Base-by-base conservation (phyloP, 2,888 invertebrate species). In the Volucella zonaria region DNA sequence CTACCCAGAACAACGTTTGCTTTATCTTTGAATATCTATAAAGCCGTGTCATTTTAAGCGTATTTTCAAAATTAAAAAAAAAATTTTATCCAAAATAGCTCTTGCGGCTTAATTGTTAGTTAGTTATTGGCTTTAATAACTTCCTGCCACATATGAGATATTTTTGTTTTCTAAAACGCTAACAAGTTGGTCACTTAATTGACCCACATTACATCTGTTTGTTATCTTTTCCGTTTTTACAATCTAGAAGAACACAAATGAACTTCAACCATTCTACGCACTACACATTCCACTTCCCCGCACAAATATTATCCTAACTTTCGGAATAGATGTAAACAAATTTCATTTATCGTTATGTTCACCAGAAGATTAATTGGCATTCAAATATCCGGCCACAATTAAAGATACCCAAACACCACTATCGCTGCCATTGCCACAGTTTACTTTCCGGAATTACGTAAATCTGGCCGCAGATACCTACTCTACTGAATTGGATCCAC, bases 321-420 rank as follows among this genome's bases (percentile, higher is more conserved):
- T 62, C 45, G 10, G 18, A 8, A n/a, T 18, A 71, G n/a, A n/a
- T 49, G 12, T 75, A 67, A 75, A 67, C 67, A 66, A 75, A 66
- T 70, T 59, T 14, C 10, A 15, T 31, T 14, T 8, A 40, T 47
- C 38, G 15, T 38, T 3, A 15, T 40, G 12, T 59, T 14, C 14
- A 42, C 56, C 23, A n/a, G 15, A 12, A 38, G 31, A 68, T 47
- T 78, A 64, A 58, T 43, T 45, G 43, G 49, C 59, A 73, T 66
- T 79, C 40, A 52, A 40, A 79, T 67, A 59, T 67, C 73, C 67
- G 79, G 73, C 66, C 79, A 52, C 58, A 66, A 38, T 43, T 51
- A 73, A 58, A 66, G 51, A 52, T 40, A 23, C 43, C 52, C 14
- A 45, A 47, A 52, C 54, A 67, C 71, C 52, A 73, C 2, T 42